Base-by-base conservation (phyloP, 2,113 vertebrate species). In the Cromileptes altivelis region DNA sequence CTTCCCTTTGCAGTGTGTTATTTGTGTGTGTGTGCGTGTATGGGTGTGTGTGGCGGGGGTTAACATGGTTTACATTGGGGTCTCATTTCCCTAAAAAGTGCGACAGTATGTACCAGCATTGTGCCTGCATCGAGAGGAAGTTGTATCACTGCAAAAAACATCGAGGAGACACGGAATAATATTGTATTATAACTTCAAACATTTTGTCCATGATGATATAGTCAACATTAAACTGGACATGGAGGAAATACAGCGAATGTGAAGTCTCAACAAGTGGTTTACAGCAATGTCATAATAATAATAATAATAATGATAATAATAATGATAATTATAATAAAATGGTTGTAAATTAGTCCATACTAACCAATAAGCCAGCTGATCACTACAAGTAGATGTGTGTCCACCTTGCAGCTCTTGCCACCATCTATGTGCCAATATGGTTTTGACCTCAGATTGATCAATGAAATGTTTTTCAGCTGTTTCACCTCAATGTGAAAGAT, bases 51-150 rank as follows among this genome's bases (percentile, higher is more conserved):
- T 76, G 49, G 70, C 15, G 65, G 74, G 87, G 81, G 61, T 80
- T 62, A 80, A 86, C 75, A 86, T 86, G 85, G 89, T 85, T 91
- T 81, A 89, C 70, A 84, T 62, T 85, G 85, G 81, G 85, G 56
- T 85, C 85, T 90, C 74, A 69, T 92, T 91, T 91, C 87, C 91
- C 85, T 84, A 90, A 93, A 94, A 93, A 92, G 93, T 93, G 92
- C 84, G 78, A 90, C 93, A 92, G 86, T 87, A 87, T 90, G 86
- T 86, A 93, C 89, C 89, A 90, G 89, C 93, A 90, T 88, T 90
- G 88, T 86, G 93, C 85, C 93, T 88, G 81, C 77, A 85, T 90
- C 62, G 58, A 91, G 80, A 81, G 89, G 90, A 94, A 92, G 89
- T 90, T 81, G 70, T 80, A 75, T 85, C 69, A 89, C 81, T 89